These are phyloP conservation scores for Pocillopora damicornis DNA, from an alignment of 64 coral and sea anemone species.

Conservation along the genomic window DNA sequence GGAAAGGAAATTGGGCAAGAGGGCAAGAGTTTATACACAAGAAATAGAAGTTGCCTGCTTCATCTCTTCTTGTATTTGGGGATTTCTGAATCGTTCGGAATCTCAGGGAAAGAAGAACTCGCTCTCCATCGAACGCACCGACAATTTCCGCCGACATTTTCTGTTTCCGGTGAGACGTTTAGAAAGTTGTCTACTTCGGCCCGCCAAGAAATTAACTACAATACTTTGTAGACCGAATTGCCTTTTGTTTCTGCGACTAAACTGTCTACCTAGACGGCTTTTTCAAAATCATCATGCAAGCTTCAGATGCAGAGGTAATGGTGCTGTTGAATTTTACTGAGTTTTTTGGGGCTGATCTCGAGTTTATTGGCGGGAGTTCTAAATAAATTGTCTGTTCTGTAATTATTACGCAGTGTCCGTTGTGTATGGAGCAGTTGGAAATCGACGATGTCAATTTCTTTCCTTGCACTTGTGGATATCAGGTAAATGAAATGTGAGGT, in stretches of 20 bases:
- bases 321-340: neutral
- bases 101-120: neutral
- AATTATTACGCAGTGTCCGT: constrained; percentile 72
- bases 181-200: neutral
- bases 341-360: constrained; percentile 7
- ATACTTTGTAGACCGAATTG: neutral
- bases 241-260: neutral
- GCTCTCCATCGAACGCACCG: neutral
- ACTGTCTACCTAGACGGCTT: neutral
- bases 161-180: constrained; percentile 25
- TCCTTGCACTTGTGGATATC: constrained; percentile 98
- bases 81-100: neutral
- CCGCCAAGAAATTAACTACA: constrained; percentile 5
- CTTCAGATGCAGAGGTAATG: constrained; percentile 38
- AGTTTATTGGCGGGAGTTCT: constrained; percentile 41
- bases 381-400: constrained; percentile 38
- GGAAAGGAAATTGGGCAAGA: constrained; percentile 41
- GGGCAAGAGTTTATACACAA: neutral
- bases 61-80: neutral
- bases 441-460: constrained; percentile 99
- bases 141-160: constrained; percentile 14
- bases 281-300: constrained; percentile 29
- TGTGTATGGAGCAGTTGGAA: constrained; percentile 98
- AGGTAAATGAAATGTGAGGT: constrained; percentile 50
- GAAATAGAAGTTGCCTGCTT: neutral